phyloP scores from a whole-genome alignment of 2,888 invertebrate genomes.

The Steinernema scapterisci region DNA sequence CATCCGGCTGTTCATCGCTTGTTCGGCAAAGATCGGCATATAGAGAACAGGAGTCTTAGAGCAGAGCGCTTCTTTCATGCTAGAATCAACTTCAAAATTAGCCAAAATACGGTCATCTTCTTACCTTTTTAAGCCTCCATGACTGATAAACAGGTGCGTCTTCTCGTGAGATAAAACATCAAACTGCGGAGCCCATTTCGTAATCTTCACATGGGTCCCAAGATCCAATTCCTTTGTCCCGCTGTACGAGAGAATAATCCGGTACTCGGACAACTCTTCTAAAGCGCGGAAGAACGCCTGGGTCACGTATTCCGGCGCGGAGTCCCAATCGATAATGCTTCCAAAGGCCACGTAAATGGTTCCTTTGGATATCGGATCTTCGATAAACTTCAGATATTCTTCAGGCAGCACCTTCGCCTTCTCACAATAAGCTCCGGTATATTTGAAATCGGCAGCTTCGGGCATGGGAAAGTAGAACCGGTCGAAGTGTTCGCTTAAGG shows the following conservation, averaged over 20 bases:
- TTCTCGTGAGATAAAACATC: neutral
- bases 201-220: slow-evolving; percentile 32
- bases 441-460: neutral
- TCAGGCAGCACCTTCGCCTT: neutral
- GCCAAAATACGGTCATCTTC: neutral
- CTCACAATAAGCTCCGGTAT: slow-evolving; percentile 13
- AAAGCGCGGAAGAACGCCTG: slow-evolving; percentile 5
- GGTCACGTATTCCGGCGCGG: slow-evolving; percentile 31
- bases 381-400: slow-evolving; percentile 31
- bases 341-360: slow-evolving; percentile 29
- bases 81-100: neutral
- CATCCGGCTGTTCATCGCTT: slow-evolving; percentile 34
- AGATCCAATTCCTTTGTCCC: neutral
- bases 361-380: slow-evolving; percentile 36
- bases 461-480: neutral
- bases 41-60: slow-evolving; percentile 38
- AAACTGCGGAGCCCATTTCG: slow-evolving; percentile 37
- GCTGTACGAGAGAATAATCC: neutral
- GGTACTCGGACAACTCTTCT: slow-evolving; percentile 1
- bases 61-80: slow-evolving; percentile 42
- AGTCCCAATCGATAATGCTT: neutral
- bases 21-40: slow-evolving; percentile 40
- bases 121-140: slow-evolving; percentile 41
- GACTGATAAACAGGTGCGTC: slow-evolving; percentile 6
- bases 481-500: neutral